These are phyloP conservation scores for Pitangus sulphuratus DNA, from an alignment of 2,797 vertebrate species.

Conservation along the genomic window DNA sequence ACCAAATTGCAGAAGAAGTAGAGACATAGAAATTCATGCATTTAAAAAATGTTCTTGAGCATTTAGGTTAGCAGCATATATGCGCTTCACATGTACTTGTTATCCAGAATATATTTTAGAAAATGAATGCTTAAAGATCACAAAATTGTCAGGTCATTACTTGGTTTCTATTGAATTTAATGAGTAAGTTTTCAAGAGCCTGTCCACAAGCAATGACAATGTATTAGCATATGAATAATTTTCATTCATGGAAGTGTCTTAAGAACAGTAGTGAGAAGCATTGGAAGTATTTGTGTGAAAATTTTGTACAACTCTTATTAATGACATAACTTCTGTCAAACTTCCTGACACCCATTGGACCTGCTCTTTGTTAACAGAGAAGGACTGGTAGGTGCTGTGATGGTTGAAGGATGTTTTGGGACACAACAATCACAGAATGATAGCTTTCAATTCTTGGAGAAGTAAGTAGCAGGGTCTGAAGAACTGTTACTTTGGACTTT, in stretches of 20 bases:
- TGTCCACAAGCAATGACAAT: background rate
- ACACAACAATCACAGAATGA: background rate
- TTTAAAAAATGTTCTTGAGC: background rate
- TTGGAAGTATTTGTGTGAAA: background rate
- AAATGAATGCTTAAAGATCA: background rate
- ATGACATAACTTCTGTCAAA: background rate
- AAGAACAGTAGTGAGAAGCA: background rate
- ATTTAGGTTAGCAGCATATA: background rate
- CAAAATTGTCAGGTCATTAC: background rate
- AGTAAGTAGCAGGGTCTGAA: background rate
- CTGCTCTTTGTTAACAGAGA: background rate
- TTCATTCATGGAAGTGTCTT: background rate
- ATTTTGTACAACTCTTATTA: background rate
- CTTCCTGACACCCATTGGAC: background rate
- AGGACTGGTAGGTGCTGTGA: background rate
- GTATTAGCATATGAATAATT: background rate
- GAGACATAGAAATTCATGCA: background rate
- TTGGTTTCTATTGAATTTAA: background rate
- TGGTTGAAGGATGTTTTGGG: background rate
- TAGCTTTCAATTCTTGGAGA: background rate
- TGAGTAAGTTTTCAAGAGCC: background rate
- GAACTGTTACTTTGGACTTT: background rate
- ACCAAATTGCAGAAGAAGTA: fast-evolving
- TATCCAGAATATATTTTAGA: background rate
- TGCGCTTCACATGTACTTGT: background rate